Evolutionary conservation across 2,797 vertebrate genomes (phyloP).

Genomic region (Dipus sagitta): DNA sequence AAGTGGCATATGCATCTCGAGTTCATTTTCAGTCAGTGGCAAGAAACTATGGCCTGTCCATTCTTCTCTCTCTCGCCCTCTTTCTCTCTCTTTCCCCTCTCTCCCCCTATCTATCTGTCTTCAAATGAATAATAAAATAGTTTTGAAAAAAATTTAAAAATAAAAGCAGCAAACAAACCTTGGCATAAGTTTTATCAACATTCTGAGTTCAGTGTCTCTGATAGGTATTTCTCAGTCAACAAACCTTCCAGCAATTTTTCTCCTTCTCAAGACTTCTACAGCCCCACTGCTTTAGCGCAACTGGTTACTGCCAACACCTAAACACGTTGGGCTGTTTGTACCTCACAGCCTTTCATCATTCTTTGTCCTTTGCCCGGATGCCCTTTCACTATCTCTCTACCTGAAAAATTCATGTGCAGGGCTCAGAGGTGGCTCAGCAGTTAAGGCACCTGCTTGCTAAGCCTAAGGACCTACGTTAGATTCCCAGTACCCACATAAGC

Average conservation of each 20-base stretch:
- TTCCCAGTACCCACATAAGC: too few relatives aligned
- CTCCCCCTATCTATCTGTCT: too few relatives aligned
- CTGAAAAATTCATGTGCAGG: background rate
- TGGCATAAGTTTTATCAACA: background rate
- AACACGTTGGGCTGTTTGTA: background rate
- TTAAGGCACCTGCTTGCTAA: too few relatives aligned
- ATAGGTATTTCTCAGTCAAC: background rate
- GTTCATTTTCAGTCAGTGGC: too few relatives aligned
- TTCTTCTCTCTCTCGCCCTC: too few relatives aligned
- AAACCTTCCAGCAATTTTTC: background rate
- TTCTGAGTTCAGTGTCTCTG: background rate
- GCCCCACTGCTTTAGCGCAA: background rate
- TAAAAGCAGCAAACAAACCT: background rate
- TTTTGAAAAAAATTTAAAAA: too few relatives aligned
- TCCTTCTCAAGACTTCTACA: background rate
- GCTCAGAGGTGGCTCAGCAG: too few relatives aligned
- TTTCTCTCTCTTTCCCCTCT: too few relatives aligned
- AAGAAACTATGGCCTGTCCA: too few relatives aligned
- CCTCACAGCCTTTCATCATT: background rate
- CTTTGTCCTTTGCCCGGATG: background rate
- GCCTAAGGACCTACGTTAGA: too few relatives aligned
- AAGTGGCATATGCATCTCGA: too few relatives aligned
- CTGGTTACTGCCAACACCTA: background rate
- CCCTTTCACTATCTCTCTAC: background rate
- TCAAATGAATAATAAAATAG: too few relatives aligned